Base-by-base conservation (phyloP, 92 coral and sea anemone genomes). In the Galaxea fascicularis region DNA sequence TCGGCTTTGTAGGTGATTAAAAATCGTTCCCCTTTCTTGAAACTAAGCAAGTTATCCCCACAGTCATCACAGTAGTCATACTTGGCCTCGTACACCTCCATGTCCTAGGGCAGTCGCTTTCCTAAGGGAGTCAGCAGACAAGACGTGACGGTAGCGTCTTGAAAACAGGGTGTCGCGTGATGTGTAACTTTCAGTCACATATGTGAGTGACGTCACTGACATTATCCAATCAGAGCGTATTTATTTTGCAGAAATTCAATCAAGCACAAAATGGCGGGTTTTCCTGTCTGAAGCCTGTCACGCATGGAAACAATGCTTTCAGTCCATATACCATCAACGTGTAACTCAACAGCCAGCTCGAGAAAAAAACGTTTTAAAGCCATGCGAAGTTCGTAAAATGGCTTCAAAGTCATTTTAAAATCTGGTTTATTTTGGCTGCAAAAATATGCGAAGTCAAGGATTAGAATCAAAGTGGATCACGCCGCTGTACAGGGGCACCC, bases 81-180 rank as follows among this genome's bases (percentile, higher is more conserved):
- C 41, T 79, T 88, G 41, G 98, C 98, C 70, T 84, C 92, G 86
- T 89, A 92, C 20, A 94, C 90, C 88, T 91, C 98, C 98, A 94
- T 94, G 18, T 21, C 56, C 39, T 64, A 18, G n/a, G 15, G 29
- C 29, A 10, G 47, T 46, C 60, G 58, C 46, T 12, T 39, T 11
- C 10, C 20, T 51, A 7, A 41, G 9, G n/a, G 13, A 12, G 8
- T 35, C 10, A 17, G 15, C 17, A 26, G 17, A 14, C 4, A 27
- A 78, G 26, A 25, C 64, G 76, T 68, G 67, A 80, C 76, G 22
- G 29, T 27, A 70, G 58, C 70, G 77, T 73, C 66, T 25, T 18
- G 41, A 65, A 45, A 30, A 84, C 88, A 69, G 80, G 80, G 85
- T 84, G 79, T 79, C 82, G 83, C 83, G 73, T 66, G 64, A 83